Evolutionary conservation across 1,140 invertebrate genomes (phyloP).

Genomic region (Agraylea sexmaculata): DNA sequence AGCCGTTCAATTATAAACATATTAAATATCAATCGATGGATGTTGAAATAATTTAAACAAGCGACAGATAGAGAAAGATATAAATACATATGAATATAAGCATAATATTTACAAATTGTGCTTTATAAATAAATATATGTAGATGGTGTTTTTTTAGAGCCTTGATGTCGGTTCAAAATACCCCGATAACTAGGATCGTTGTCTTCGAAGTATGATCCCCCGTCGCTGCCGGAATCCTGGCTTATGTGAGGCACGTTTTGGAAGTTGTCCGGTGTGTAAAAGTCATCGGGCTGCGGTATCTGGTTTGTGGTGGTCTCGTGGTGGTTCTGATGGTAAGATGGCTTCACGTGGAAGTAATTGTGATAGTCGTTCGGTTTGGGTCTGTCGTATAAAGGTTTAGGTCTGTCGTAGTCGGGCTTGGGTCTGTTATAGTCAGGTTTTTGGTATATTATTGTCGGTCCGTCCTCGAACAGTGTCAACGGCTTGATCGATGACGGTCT

Average conservation of each 20-base stretch:
- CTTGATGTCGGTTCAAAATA: slow-evolving; percentile 21
- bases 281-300: slow-evolving; percentile 26
- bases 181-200: slow-evolving; percentile 32
- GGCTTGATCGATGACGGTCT: slow-evolving; percentile 31
- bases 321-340: slow-evolving; percentile 36
- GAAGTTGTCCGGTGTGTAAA: slow-evolving; percentile 23
- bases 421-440: slow-evolving; percentile 26
- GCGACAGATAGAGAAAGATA: background rate
- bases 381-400: slow-evolving; percentile 21
- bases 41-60: background rate
- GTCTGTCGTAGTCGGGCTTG: slow-evolving; percentile 17
- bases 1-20: slow-evolving; percentile 18
- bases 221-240: slow-evolving; percentile 34
- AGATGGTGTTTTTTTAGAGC: too few relatives aligned
- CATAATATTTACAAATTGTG: slow-evolving; percentile 1
- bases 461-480: slow-evolving; percentile 38
- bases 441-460: slow-evolving; percentile 40
- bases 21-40: background rate
- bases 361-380: slow-evolving; percentile 28
- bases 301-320: slow-evolving; percentile 33
- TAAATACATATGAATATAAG: background rate
- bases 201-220: slow-evolving; percentile 26
- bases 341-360: slow-evolving; percentile 37
- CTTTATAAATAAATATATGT: too few relatives aligned
- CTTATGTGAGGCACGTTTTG: slow-evolving; percentile 13